Evolutionary conservation across 2,888 invertebrate species (phyloP).

Genomic region (Tiphia femorata): DNA sequence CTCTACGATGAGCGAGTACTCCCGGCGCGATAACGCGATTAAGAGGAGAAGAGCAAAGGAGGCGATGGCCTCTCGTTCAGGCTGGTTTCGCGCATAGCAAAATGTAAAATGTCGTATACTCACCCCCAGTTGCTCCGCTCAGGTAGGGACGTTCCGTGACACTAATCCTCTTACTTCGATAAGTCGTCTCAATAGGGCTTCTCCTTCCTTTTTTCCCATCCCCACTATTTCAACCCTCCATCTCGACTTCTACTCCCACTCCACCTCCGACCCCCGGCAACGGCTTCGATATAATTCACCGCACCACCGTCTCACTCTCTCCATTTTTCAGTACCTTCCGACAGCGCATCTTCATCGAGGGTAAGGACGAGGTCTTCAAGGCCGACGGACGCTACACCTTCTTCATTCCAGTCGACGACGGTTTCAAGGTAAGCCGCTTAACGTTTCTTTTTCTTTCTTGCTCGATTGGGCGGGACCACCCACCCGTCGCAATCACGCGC

Average conservation of each 20-base stretch:
- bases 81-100: too few species aligned
- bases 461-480: too few species aligned
- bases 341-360: constrained; percentile 79
- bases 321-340: constrained; percentile 76
- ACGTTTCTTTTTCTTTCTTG: too few species aligned
- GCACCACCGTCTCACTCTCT: constrained; percentile 3
- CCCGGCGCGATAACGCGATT: too few species aligned
- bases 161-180: constrained; percentile 2
- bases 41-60: too few species aligned
- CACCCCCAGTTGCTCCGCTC: too few species aligned
- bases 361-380: constrained; percentile 82
- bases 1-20: too few species aligned
- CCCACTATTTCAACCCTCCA: neutral
- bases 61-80: too few species aligned
- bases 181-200: neutral
- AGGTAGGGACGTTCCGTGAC: neutral
- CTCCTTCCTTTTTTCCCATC: neutral
- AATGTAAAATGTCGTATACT: too few species aligned
- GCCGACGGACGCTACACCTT: constrained; percentile 87
- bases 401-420: constrained; percentile 91
- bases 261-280: neutral
- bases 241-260: neutral
- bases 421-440: constrained; percentile 80
- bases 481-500: too few species aligned
- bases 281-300: neutral